Conservation (phyloP, 2,888 invertebrate species). For the Drosophila buzzatii region DNA sequence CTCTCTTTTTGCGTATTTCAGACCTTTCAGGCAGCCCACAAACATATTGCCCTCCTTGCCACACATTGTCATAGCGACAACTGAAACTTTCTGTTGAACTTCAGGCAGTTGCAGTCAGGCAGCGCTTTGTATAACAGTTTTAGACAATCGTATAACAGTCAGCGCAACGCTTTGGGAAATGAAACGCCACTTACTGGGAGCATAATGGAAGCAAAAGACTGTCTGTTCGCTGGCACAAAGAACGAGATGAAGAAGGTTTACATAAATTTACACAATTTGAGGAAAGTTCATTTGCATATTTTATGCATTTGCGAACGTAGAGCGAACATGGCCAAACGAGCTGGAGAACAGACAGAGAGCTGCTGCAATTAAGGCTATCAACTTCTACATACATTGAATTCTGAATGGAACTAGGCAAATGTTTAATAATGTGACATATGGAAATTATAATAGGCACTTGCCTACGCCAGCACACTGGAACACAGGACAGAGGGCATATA, state of each 20-base stretch:
- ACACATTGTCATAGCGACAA: slow-evolving; percentile 19
- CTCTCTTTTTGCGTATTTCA: slow-evolving; percentile 5
- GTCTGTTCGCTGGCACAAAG: slow-evolving; percentile 23
- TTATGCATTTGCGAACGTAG: slow-evolving; percentile 50
- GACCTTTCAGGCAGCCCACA: neutral
- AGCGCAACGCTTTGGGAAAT: slow-evolving; percentile 42
- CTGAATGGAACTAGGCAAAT: slow-evolving; percentile 45
- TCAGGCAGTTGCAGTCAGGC: neutral
- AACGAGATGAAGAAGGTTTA: slow-evolving; percentile 48
- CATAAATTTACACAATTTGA: slow-evolving; percentile 67
- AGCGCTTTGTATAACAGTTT: slow-evolving; percentile 46
- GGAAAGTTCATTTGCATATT: slow-evolving; percentile 70
- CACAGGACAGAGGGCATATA: neutral
- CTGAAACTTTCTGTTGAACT: slow-evolving; percentile 15
- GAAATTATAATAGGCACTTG: slow-evolving; percentile 6
- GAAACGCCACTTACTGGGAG: slow-evolving; percentile 33
- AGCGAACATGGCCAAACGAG: slow-evolving; percentile 9
- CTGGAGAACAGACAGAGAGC: slow-evolving; percentile 3
- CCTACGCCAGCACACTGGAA: neutral
- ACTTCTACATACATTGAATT: slow-evolving; percentile 55
- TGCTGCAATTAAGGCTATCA: slow-evolving; percentile 68
- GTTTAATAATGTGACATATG: slow-evolving; percentile 37
- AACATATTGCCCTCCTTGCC: slow-evolving; percentile 1
- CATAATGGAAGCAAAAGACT: slow-evolving; percentile 4
- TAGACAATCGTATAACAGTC: neutral